Evolutionary conservation across 1,140 invertebrate species (phyloP).

Genomic region (Apis florea): DNA sequence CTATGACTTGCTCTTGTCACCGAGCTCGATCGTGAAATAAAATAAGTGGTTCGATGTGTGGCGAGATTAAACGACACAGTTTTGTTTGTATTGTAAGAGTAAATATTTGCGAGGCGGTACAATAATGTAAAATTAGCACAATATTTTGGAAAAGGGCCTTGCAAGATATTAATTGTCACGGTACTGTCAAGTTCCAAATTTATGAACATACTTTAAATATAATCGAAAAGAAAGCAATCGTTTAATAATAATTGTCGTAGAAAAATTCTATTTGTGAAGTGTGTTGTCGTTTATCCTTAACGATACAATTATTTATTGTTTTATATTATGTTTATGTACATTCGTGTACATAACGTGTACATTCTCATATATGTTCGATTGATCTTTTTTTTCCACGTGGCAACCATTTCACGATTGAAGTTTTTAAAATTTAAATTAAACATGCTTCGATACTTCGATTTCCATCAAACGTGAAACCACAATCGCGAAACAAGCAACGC

Average conservation of each 20-base stretch:
- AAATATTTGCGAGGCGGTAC: neutral
- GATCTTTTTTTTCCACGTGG: neutral
- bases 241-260: no score
- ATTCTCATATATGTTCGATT: neutral
- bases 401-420: neutral
- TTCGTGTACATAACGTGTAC: no score
- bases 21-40: conserved; percentile 35
- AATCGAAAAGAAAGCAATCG: no score
- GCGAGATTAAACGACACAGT: neutral
- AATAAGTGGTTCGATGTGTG: conserved; percentile 8
- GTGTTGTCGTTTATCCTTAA: no score
- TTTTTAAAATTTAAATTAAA: conserved; percentile 7
- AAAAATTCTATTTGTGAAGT: neutral
- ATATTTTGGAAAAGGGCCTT: no score
- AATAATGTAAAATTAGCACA: neutral
- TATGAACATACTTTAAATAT: no score
- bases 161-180: no score
- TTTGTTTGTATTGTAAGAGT: neutral
- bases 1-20: conserved; percentile 60
- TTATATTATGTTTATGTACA: no score
- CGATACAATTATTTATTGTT: neutral
- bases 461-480: neutral
- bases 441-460: neutral
- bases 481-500: neutral
- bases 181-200: no score